These are phyloP conservation scores for Eupithecia insigniata DNA, from an alignment of 2,888 invertebrate genomes.

Conservation along the genomic window DNA sequence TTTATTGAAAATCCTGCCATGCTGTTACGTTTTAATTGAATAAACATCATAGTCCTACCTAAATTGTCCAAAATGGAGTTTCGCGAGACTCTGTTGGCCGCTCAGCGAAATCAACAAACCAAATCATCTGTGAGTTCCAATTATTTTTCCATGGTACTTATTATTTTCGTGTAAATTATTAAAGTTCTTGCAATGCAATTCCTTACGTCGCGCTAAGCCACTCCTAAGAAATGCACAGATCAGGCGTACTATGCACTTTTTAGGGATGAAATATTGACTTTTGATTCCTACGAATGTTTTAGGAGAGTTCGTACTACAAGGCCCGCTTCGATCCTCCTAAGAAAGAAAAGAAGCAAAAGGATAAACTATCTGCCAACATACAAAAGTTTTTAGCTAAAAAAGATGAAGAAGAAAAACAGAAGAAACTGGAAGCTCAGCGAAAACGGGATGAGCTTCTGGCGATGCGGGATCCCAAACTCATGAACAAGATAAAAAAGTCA, in stretches of 20 bases:
- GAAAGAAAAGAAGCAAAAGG: conserved; percentile 88
- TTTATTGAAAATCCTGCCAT: conserved; percentile 64
- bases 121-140: conserved; percentile 79
- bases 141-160: conserved; percentile 38
- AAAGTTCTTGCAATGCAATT: conserved; percentile 2
- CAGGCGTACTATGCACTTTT: background rate
- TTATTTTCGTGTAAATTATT: conserved; percentile 33
- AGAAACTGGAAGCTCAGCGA: conserved; percentile 85
- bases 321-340: conserved; percentile 93
- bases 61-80: conserved; percentile 70
- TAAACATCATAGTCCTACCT: conserved; percentile 34
- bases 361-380: conserved; percentile 89
- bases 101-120: conserved; percentile 82
- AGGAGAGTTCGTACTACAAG: conserved; percentile 86
- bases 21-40: conserved; percentile 46
- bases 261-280: background rate
- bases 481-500: conserved; percentile 90
- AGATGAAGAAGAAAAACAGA: conserved; percentile 90
- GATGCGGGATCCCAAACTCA: conserved; percentile 88
- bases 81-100: conserved; percentile 78
- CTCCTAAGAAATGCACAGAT: background rate
- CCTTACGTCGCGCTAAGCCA: background rate
- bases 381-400: conserved; percentile 92
- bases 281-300: conserved; percentile 44
- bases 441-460: conserved; percentile 87